phyloP scores from a whole-genome alignment of 2,113 vertebrate genomes.

The Megaleporinus macrocephalus region DNA sequence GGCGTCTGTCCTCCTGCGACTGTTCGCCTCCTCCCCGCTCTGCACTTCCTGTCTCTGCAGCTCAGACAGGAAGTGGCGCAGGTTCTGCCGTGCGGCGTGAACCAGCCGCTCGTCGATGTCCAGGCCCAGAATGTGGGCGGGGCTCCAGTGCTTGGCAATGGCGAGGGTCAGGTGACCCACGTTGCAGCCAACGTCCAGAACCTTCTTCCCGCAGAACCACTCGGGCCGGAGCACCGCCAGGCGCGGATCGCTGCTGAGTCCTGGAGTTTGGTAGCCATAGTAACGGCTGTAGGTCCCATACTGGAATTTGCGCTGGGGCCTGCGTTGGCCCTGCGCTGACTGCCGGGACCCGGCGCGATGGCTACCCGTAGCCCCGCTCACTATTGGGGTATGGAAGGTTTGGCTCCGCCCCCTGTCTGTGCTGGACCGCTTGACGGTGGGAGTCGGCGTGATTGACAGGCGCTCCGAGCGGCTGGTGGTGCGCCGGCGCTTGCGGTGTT shows the following conservation, averaged over 20 bases:
- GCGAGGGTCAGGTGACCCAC: slow-evolving; percentile 85
- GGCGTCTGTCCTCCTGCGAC: neutral
- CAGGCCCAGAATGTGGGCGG: slow-evolving; percentile 84
- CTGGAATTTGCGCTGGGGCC: slow-evolving; percentile 74
- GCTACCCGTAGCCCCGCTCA: slow-evolving; percentile 58
- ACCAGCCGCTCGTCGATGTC: slow-evolving; percentile 84
- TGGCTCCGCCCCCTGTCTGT: slow-evolving; percentile 60
- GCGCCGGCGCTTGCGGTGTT: slow-evolving; percentile 80
- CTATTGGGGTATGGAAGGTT: slow-evolving; percentile 71
- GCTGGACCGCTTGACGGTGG: slow-evolving; percentile 37
- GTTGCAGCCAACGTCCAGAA: slow-evolving; percentile 88
- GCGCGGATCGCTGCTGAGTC: slow-evolving; percentile 74
- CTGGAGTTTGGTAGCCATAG: slow-evolving; percentile 86
- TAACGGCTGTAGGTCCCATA: slow-evolving; percentile 84
- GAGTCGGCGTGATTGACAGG: neutral
- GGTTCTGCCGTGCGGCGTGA: slow-evolving; percentile 83
- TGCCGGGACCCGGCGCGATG: slow-evolving; percentile 6
- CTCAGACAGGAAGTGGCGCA: slow-evolving; percentile 88
- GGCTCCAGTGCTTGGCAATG: slow-evolving; percentile 80
- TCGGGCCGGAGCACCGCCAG: slow-evolving; percentile 78
- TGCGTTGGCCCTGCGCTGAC: slow-evolving; percentile 35
- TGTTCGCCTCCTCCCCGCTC: slow-evolving; percentile 14
- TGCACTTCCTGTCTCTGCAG: slow-evolving; percentile 44
- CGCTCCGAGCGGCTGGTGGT: slow-evolving; percentile 76
- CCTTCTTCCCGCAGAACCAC: slow-evolving; percentile 85